Evolutionary conservation across 2,888 invertebrate genomes (phyloP).

Genomic region (Cheilosia soror): DNA sequence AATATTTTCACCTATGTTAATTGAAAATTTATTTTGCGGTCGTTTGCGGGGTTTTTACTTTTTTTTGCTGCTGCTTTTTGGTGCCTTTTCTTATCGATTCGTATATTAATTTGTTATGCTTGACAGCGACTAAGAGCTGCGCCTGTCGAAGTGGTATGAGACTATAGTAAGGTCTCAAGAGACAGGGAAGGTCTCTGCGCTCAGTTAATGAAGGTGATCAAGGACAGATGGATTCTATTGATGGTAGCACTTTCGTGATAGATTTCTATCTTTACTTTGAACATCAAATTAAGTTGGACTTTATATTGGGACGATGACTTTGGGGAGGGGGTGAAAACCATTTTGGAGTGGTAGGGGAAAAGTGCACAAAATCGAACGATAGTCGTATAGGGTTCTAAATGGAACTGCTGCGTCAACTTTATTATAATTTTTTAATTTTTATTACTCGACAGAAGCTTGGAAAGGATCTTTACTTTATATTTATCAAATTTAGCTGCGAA

Average conservation of each 20-base stretch:
- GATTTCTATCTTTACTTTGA: slow-evolving; percentile 17
- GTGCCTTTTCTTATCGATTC: slow-evolving; percentile 53
- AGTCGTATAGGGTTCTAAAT: too few species aligned
- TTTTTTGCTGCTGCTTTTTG: background rate
- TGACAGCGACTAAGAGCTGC: slow-evolving; percentile 45
- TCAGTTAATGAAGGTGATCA: slow-evolving; percentile 47
- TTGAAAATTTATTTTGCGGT: slow-evolving; percentile 67
- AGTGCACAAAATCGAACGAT: too few species aligned
- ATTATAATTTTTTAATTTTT: too few species aligned
- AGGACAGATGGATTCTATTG: slow-evolving; percentile 24
- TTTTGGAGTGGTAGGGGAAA: background rate
- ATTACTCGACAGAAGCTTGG: too few species aligned
- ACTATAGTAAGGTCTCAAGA: slow-evolving; percentile 28
- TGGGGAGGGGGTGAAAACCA: background rate
- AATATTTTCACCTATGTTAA: slow-evolving; percentile 67
- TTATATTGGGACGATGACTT: background rate
- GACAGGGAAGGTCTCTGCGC: slow-evolving; percentile 46
- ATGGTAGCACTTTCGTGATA: slow-evolving; percentile 19
- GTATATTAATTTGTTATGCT: slow-evolving; percentile 65
- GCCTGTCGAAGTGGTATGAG: slow-evolving; percentile 22
- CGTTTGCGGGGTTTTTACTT: slow-evolving; percentile 27
- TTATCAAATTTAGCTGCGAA: too few species aligned
- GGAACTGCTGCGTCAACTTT: background rate
- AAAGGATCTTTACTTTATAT: too few species aligned
- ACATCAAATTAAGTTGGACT: slow-evolving; percentile 3